A percentile compares a stretch with the other conserved stretches of the same genome.
phyloP scores from a whole-genome alignment of 2,113 vertebrate genomes.

The Microcebus griseorufus region DNA sequence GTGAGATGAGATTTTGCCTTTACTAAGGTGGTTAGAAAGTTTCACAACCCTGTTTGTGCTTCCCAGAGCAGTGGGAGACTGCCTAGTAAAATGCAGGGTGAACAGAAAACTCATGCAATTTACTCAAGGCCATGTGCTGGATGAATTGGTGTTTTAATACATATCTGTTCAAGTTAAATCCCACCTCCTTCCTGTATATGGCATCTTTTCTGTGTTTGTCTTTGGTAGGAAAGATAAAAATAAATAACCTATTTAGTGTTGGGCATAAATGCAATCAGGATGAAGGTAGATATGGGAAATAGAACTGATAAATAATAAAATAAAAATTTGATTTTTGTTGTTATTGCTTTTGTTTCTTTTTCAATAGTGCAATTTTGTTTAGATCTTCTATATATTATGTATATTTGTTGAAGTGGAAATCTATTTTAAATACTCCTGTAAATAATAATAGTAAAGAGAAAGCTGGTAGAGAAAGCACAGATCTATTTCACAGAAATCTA shows the following conservation, averaged over 20 bases:
- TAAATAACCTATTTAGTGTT: neutral
- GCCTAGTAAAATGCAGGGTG: rapidly evolving
- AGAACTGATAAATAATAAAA: neutral
- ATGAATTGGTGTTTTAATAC: neutral
- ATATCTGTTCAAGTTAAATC: neutral
- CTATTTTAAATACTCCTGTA: neutral
- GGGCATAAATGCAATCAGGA: neutral
- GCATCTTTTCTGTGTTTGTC: neutral
- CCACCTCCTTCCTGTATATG: neutral
- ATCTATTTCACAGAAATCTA: constrained; percentile 1
- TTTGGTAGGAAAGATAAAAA: neutral
- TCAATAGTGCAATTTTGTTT: neutral
- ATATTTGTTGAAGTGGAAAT: neutral
- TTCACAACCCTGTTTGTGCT: neutral
- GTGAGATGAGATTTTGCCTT: neutral
- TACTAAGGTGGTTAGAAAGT: neutral
- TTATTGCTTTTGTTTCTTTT: neutral
- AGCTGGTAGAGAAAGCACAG: neutral
- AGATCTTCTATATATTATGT: neutral
- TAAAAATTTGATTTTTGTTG: neutral
- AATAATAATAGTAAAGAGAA: neutral
- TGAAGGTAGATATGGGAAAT: neutral
- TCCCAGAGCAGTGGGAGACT: rapidly evolving
- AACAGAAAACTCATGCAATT: neutral
- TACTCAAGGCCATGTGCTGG: neutral